Base-by-base conservation (phyloP, 2,113 vertebrate genomes). In the Dasyornis broadbenti region DNA sequence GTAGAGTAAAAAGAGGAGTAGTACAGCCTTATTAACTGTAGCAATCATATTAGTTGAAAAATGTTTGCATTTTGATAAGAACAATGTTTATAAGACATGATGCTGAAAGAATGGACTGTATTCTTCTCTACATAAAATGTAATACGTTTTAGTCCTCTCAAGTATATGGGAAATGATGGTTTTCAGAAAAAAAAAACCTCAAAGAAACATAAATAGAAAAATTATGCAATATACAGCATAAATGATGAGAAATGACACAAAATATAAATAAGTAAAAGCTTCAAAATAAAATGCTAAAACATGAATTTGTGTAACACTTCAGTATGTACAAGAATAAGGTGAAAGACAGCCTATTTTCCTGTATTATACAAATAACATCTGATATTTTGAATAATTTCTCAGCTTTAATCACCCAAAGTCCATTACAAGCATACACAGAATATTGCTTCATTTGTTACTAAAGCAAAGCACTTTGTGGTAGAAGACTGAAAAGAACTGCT, bases 161-260 rank as follows among this genome's bases (percentile, higher is more conserved):
- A 54, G 7, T 49, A 28, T 26, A 47, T 3, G 0, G 3, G 10
- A 86, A 69, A 26, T n/a, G 0, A 47, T 2, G 2, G 4, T 27
- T 79, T 69, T 77, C 13, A 61, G 45, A 79, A 70, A 8, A 23
- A 83, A 26, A 69, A 19, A 4, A 66, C 31, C 24, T 24, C 9
- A 24, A 49, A 23, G 1, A 44, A 65, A 5, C 9, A 56, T 14
- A 52, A 76, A 63, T 4, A 15, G 24, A 65, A 66, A 78, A 82
- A 21, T 27, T 31, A 39, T 4, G 1, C 21, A 76, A 24, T 42
- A 65, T 4, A 35, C 0, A 2, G 50, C 9, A 65, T 66, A 69
- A 77, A 93, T 50, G 3, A 21, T 42, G 18, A 90, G 9, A 4
- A 89, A 77, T 30, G 45, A 49, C 13, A 49, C 1, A 1, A 83